phyloP scores from a whole-genome alignment of 2,888 invertebrate species.

The Diadegma fenestrale region DNA sequence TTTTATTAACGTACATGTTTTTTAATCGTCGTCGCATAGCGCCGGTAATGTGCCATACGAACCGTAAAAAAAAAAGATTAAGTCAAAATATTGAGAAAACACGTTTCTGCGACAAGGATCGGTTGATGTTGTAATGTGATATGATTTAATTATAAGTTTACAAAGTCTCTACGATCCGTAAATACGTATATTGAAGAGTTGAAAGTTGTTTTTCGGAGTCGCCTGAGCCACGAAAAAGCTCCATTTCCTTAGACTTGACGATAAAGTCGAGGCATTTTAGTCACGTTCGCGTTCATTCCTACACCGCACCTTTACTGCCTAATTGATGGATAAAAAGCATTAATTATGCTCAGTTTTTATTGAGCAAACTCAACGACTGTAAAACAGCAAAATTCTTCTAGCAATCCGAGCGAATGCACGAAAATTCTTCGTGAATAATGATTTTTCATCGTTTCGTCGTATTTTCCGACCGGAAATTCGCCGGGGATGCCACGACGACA shows the following conservation, averaged over 20 bases:
- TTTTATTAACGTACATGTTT: constrained; percentile 29
- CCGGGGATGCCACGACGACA: background rate
- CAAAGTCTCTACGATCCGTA: constrained; percentile 18
- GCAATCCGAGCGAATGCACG: no score
- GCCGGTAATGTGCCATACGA: constrained; percentile 62
- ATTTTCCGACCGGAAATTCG: no score
- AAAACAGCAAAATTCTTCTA: background rate
- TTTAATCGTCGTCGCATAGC: constrained; percentile 34
- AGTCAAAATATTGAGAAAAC: background rate
- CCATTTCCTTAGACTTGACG: constrained; percentile 26
- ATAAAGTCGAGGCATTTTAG: constrained; percentile 11
- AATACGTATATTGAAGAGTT: constrained; percentile 17
- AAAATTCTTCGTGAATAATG: no score
- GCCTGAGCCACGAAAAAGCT: constrained; percentile 40
- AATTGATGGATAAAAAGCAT: background rate
- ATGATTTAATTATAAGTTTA: constrained; percentile 42
- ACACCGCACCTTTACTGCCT: constrained; percentile 34
- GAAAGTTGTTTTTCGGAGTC: constrained; percentile 32
- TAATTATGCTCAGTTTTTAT: background rate
- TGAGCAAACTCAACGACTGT: background rate
- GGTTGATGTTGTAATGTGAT: constrained; percentile 55
- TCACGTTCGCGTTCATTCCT: constrained; percentile 38
- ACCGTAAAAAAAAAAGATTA: background rate
- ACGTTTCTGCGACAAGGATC: background rate
- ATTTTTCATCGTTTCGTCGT: no score